A percentile compares a stretch with the other conserved stretches of the same genome.
Conservation (phyloP, 2,797 vertebrate species). For the Tamandua tetradactyla region DNA sequence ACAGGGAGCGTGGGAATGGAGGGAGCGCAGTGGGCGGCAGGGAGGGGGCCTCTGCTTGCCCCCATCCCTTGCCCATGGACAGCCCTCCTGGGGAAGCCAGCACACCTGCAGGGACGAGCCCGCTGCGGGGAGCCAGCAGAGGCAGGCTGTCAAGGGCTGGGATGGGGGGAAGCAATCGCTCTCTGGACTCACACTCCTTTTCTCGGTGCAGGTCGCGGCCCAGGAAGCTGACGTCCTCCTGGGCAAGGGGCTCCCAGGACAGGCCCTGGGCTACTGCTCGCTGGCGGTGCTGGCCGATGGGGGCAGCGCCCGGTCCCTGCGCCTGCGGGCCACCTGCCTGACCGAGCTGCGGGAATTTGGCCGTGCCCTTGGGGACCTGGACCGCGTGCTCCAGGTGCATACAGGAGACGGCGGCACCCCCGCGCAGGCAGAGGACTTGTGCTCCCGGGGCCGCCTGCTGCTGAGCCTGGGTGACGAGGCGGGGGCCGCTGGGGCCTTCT, state of each 20-base stretch:
- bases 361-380: conserved; percentile 89
- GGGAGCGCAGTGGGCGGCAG: not conserved
- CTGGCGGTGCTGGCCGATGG: conserved; percentile 88
- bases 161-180: accelerated
- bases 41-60: no score
- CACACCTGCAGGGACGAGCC: not conserved
- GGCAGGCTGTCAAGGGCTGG: not conserved
- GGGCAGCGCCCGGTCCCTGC: conserved; percentile 84
- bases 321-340: conserved; percentile 90
- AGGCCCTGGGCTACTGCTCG: conserved; percentile 88
- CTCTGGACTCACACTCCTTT: not conserved
- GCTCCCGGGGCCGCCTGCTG: conserved; percentile 88
- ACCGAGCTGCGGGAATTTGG: conserved; percentile 85
- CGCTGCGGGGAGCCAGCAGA: not conserved
- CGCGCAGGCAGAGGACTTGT: conserved; percentile 88
- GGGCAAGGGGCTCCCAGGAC: conserved; percentile 80
- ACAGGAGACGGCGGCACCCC: conserved; percentile 68
- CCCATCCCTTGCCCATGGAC: not conserved
- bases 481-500: conserved; percentile 88
- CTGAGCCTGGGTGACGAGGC: conserved; percentile 86
- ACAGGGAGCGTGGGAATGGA: not conserved
- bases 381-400: conserved; percentile 86
- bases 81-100: not conserved
- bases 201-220: conserved; percentile 88
- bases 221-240: conserved; percentile 88